Percentiles rank a stretch among this genome's conserved stretches.
Conservation (phyloP, 1,140 invertebrate species). For the Nasonia vitripennis region DNA sequence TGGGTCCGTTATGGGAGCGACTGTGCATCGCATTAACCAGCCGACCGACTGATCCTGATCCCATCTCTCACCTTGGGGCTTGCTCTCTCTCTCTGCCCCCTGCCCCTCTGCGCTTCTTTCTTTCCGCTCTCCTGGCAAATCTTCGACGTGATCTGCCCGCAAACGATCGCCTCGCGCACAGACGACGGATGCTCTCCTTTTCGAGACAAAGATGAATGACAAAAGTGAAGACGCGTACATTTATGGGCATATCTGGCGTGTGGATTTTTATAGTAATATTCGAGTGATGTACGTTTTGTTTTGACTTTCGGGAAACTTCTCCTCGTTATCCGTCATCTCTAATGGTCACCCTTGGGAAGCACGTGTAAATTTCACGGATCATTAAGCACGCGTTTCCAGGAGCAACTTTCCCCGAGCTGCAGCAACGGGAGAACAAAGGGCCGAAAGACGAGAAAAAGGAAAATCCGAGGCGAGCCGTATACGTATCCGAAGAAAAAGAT, state of each 20-base stretch:
- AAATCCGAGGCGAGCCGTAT: background rate
- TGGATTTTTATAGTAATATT: too few species aligned
- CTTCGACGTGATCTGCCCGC: background rate
- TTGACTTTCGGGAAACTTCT: background rate
- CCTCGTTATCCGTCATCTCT: background rate
- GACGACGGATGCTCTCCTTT: background rate
- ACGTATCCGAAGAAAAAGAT: background rate
- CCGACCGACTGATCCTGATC: slow-evolving; percentile 74
- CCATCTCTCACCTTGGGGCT: slow-evolving; percentile 61
- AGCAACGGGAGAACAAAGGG: background rate
- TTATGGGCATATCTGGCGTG: too few species aligned
- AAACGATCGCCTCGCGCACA: background rate
- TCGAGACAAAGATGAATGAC: slow-evolving; percentile 22
- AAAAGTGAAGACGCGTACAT: too few species aligned
- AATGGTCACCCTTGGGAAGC: background rate
- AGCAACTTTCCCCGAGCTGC: background rate
- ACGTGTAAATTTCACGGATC: background rate
- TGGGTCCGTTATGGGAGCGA: slow-evolving; percentile 64
- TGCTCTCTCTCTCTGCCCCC: slow-evolving; percentile 27
- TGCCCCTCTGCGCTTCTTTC: background rate
- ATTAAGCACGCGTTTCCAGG: background rate
- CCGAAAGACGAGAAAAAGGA: background rate
- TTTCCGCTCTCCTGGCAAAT: slow-evolving; percentile 2
- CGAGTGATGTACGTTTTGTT: background rate
- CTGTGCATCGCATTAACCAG: slow-evolving; percentile 71